Base-by-base conservation (phyloP, 2,113 vertebrate species). In the Thamnaconus septentrionalis region DNA sequence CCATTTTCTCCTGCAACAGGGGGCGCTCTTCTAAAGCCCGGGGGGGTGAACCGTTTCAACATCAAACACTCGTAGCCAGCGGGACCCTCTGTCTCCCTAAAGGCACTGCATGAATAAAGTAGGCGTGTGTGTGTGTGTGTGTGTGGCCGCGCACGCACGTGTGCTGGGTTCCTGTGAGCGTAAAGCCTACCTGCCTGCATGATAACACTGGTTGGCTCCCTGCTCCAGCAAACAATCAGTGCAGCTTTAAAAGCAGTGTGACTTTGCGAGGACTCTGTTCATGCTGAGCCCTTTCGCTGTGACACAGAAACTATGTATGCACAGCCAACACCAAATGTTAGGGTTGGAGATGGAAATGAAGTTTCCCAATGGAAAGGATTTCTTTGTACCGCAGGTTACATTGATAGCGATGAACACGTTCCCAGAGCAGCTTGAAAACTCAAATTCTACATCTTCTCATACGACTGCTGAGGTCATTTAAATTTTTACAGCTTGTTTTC, bases 41-140 rank as follows among this genome's bases (percentile, higher is more conserved):
- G 73, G 61, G 53, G 59, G 73, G 61, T 56, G 79, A 73, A 81
- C 69, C 77, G 66, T 71, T 87, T 84, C 75, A 63, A 85, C 80
- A 85, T 89, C 76, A 87, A 84, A 88, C 76, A 75, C 76, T 71
- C 68, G 44, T n/a, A 76, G 82, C 41, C 75, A 65, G 79, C 79
- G 66, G 79, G 79, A 74, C 9, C 11, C 65, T 69, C 63, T 1
- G 48, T 74, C 66, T 78, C 61, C 62, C 78, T 42, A 3, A 61
- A 71, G 81, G 75, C 44, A 49, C 46, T 12, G 44, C 56, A 65
- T 80, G 76, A 80, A 77, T 71, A 18, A 47, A 45, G 46, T 65
- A 54, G 49, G 68, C 50, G 68, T 9, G 47, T 62, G 52, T 69
- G 53, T 55, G 60, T 54, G 4, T 11, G 9, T 50, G 4, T 5